phyloP scores from a whole-genome alignment of 2,888 invertebrate species.

The Epiblema foenella region DNA sequence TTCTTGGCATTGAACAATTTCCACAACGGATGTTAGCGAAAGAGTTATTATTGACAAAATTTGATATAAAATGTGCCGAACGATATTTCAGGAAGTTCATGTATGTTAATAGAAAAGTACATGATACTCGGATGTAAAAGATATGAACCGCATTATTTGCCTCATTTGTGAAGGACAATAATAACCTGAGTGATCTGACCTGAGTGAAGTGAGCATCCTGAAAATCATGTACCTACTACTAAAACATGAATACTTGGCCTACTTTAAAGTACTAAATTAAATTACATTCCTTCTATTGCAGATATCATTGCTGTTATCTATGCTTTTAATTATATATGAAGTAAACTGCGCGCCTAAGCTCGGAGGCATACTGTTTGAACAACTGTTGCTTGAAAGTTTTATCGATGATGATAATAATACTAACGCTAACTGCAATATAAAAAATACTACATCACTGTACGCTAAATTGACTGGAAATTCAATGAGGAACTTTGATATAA shows the following conservation, averaged over 20 bases:
- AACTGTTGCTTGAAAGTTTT: constrained; percentile 53
- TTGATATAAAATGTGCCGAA: constrained; percentile 15
- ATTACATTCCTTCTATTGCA: constrained; percentile 50
- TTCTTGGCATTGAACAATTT: constrained; percentile 12
- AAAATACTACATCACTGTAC: constrained; percentile 24
- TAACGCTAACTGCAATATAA: constrained; percentile 6
- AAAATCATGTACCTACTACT: background rate
- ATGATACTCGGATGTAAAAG: background rate
- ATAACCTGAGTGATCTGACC: no score
- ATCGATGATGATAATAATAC: constrained; percentile 20
- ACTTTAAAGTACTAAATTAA: background rate
- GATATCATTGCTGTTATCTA: constrained; percentile 50
- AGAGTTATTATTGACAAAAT: constrained; percentile 2
- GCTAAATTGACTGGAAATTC: constrained; percentile 23
- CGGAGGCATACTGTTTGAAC: constrained; percentile 55
- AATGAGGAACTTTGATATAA: background rate
- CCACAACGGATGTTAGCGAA: background rate
- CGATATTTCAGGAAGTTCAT: background rate
- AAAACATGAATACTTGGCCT: background rate
- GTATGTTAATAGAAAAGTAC: constrained; percentile 10
- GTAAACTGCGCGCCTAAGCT: constrained; percentile 59
- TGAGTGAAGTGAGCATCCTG: background rate
- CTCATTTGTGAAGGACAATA: background rate
- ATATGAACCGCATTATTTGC: background rate
- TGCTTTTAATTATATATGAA: constrained; percentile 46